These are phyloP conservation scores for Pollimyrus isidori DNA, from an alignment of 2,113 vertebrate species.

Conservation along the genomic window DNA sequence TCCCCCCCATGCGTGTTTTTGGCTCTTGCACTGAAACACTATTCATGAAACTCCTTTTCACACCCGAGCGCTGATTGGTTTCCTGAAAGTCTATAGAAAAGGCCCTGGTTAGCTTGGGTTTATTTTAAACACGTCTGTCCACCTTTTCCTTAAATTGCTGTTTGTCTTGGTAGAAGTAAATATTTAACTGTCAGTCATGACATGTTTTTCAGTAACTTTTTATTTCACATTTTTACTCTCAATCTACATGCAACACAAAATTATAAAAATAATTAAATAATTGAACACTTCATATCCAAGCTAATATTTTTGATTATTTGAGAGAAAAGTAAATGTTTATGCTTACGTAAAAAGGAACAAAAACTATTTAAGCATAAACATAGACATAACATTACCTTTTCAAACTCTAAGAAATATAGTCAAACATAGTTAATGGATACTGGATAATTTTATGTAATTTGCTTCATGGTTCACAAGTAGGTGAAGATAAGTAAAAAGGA, in stretches of 20 bases:
- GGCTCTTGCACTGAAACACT: slow-evolving; percentile 4
- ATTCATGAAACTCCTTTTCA: slow-evolving; percentile 5
- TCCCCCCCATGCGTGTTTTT: not conserved
- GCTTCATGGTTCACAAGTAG: not conserved
- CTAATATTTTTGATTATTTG: not conserved
- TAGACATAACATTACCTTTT: not conserved
- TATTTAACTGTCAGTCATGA: slow-evolving; percentile 14
- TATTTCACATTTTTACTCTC: not conserved
- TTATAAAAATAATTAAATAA: not conserved
- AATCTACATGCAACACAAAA: not conserved
- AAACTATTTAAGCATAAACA: no score
- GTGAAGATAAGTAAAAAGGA: not conserved
- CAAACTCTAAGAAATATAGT: not conserved
- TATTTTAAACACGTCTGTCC: slow-evolving; percentile 14
- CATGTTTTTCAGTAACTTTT: slow-evolving; percentile 5
- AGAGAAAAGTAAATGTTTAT: not conserved
- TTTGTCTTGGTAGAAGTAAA: slow-evolving; percentile 16
- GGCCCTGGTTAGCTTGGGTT: slow-evolving; percentile 12
- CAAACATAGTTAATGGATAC: not conserved
- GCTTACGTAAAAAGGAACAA: no score
- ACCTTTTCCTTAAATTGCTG: slow-evolving; percentile 7
- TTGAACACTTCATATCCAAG: not conserved
- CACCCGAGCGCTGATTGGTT: slow-evolving; percentile 1
- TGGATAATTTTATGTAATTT: not conserved
- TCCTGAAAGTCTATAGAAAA: slow-evolving; percentile 11